Evolutionary conservation across 2,888 invertebrate genomes (phyloP), one percentile per base, ranked within the genome.

Genomic region (Opisthograptis luteolata): DNA sequence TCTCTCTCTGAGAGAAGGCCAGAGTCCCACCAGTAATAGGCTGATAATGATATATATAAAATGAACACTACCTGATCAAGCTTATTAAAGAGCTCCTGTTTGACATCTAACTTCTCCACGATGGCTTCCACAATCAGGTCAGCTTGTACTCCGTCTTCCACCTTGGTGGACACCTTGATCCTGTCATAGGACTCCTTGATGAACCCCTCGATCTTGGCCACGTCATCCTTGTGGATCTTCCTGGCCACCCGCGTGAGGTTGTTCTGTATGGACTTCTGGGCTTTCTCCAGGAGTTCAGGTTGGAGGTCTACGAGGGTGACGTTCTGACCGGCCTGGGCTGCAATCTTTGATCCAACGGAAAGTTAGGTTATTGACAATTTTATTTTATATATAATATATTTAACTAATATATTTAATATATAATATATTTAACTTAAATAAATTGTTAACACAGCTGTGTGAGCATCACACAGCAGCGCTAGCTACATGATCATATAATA

Each of bases 101-200:
- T 96, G 0, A 93, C 82, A 40, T 94, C 94, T 51, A 98, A 84
- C 72, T 96, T 96, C 81, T 98, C 97, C 7, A 97, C 93, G 71
- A 97, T 96, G 0, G 97, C 97, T 83, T 98, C 97, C 8, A 98
- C 92, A 2, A 97, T 95, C 49, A 97, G 81, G 79, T 97, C 96
- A 27, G 69, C 65, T 27, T 93, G 85, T 0, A 94, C 95, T 3
- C 94, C 92, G 45, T 92, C 92, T 1, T 87, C 84, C 1, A 94
- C 66, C 66, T 94, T 92, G 0, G 94, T 93, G 0, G 93, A 91
- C 1, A 92, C 76, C 59, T 81, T 83, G 42, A 87, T 82, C 52
- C 93, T 92, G n/a, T 60, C 70, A 37, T 67, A 44, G 0, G 95
- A 90, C 10, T 94, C 93, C 0, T 87, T 71, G 4, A 96, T 88